Percentiles rank a stretch among this genome's conserved stretches.
These are phyloP conservation scores for Clangula hyemalis DNA, from an alignment of 2,797 vertebrate genomes.

Conservation along the genomic window DNA sequence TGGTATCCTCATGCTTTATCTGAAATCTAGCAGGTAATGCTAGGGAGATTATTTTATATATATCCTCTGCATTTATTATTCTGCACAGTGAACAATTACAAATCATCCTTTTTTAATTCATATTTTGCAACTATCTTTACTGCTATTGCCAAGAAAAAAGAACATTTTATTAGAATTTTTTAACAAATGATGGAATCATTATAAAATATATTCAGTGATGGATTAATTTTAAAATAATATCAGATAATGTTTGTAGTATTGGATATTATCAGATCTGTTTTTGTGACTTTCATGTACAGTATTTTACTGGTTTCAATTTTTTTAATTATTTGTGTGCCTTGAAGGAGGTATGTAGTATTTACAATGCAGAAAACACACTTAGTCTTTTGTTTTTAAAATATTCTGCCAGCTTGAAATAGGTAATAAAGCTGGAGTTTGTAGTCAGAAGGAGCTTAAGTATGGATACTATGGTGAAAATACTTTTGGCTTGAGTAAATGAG, in stretches of 20 bases:
- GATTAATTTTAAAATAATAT: not conserved
- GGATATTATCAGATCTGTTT: not conserved
- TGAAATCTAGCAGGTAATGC: constrained; percentile 6
- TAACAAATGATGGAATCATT: not conserved
- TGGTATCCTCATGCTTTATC: not conserved
- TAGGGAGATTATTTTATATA: not conserved
- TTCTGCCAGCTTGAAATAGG: not conserved
- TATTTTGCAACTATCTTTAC: not conserved
- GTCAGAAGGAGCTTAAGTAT: not conserved
- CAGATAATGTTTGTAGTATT: not conserved
- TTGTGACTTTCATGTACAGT: not conserved
- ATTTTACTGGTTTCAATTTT: not conserved
- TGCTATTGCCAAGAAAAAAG: not conserved
- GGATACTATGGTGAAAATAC: not conserved
- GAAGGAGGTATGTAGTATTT: not conserved
- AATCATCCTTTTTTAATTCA: not conserved
- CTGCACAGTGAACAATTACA: not conserved
- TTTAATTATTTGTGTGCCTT: not conserved
- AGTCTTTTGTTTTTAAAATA: not conserved
- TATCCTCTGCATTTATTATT: not conserved
- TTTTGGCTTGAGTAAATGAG: not conserved
- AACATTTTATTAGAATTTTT: not conserved
- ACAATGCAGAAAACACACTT: not conserved
- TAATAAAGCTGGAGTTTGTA: not conserved
- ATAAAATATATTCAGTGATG: not conserved